Evolutionary conservation across 1,140 invertebrate species (phyloP), one percentile per base, ranked within the genome.

Genomic region (Drosophila asahinai): DNA sequence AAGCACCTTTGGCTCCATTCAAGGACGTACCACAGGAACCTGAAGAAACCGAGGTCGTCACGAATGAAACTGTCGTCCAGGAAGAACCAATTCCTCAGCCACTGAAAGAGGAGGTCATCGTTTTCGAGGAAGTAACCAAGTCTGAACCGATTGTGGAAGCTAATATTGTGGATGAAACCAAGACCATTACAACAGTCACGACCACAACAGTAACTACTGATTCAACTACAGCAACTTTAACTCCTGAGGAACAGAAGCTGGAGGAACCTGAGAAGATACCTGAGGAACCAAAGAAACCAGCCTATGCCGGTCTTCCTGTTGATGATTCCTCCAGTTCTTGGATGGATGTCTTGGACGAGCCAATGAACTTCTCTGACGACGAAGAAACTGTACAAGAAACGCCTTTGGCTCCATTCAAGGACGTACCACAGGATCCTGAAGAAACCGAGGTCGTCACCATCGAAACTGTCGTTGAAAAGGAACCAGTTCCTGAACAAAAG

Each of bases 141-240:
- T 3, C 36, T 1, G 27, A 61, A 11, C 36, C 36, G 15, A 42
- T 52, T 19, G 73, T 52, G 17, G 43, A 62, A 12, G 3, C 8
- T 17, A 2, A 42, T 2, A 14, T 38, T 19, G 15, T 43, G 8
- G 59, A 67, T 27, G 30, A 60, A 19, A 11, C 36, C 11, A 74
- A 36, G 5, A 68, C 33, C 0, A 51, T 11, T 9, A 59, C 49
- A 38, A 77, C 43, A 17, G 42, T 71, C 9, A 27, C 73, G 0
- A 67, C 62, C 2, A 76, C 55, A 42, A 60, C 42, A 22, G 58
- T 43, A 2, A 33, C 40, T 1, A 75, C 70, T 17, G 59, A 72
- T 38, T 60, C 67, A 7, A 33, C 51, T 0, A 36, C 33, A 36
- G 33, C 11, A 36, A 36, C 11, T 4, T 36, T 0, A 40, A 62